phyloP scores from a whole-genome alignment of 1,140 invertebrate genomes.

The Penaeus japonicus region DNA sequence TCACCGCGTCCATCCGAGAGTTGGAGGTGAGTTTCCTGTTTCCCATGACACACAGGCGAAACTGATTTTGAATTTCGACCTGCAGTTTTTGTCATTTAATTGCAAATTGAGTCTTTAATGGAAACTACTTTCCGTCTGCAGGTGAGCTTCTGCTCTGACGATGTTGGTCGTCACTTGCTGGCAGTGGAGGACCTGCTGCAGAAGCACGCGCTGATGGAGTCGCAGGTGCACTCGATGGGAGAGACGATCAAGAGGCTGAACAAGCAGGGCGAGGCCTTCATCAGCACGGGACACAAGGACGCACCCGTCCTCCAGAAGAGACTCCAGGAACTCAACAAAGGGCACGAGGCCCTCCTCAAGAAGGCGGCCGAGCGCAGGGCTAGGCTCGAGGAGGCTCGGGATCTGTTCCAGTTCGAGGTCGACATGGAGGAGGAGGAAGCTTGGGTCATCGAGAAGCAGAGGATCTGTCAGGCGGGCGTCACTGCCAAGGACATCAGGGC shows the following conservation, averaged over 20 bases:
- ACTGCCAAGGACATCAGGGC: slow-evolving; percentile 91
- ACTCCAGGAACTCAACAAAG: slow-evolving; percentile 75
- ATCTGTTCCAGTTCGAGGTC: slow-evolving; percentile 93
- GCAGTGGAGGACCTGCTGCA: slow-evolving; percentile 93
- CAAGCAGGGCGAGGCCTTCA: slow-evolving; percentile 67
- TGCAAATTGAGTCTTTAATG: neutral
- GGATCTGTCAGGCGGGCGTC: slow-evolving; percentile 88
- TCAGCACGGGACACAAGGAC: slow-evolving; percentile 69
- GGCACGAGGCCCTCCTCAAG: slow-evolving; percentile 69
- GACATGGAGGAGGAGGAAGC: slow-evolving; percentile 93
- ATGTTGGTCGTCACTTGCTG: slow-evolving; percentile 89
- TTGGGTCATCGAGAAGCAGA: slow-evolving; percentile 91
- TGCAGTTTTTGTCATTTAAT: neutral
- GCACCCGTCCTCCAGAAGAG: slow-evolving; percentile 74
- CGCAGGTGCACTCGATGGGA: slow-evolving; percentile 83
- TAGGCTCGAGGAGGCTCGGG: slow-evolving; percentile 87
- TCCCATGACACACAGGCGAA: neutral
- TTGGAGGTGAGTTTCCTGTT: slow-evolving; percentile 72
- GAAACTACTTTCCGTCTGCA: slow-evolving; percentile 61
- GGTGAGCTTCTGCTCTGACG: slow-evolving; percentile 83
- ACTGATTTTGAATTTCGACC: neutral
- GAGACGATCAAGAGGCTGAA: slow-evolving; percentile 82
- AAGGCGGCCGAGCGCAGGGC: slow-evolving; percentile 80
- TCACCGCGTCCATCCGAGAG: slow-evolving; percentile 81
- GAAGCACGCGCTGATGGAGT: slow-evolving; percentile 89